Conservation (phyloP, 2,113 vertebrate species). For the Irena cyanogastra region DNA sequence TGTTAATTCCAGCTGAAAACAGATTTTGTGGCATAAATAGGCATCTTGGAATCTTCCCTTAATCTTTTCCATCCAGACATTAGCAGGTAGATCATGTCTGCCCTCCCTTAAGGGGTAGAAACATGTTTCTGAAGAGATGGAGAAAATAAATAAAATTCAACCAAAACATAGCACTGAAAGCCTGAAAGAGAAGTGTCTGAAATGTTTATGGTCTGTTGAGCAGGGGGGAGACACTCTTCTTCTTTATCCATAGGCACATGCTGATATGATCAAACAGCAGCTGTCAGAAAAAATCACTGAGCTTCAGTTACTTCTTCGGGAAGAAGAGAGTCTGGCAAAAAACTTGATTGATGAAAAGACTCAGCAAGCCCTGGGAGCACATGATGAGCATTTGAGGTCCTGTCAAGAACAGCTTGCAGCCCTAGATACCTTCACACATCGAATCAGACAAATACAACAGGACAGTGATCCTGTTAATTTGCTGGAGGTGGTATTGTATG, state of each 20-base stretch:
- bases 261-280: slow-evolving; percentile 55
- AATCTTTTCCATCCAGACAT: background rate
- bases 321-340: slow-evolving; percentile 69
- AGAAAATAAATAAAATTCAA: background rate
- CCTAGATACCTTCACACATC: slow-evolving; percentile 20
- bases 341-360: slow-evolving; percentile 64
- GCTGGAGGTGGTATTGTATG: slow-evolving; percentile 61
- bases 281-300: slow-evolving; percentile 60
- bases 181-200: background rate
- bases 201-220: background rate
- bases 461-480: slow-evolving; percentile 42
- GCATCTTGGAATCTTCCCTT: background rate
- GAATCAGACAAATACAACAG: slow-evolving; percentile 43
- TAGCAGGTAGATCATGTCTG: background rate
- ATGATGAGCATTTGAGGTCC: slow-evolving; percentile 30
- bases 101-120: background rate
- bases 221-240: background rate
- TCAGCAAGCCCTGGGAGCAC: slow-evolving; percentile 44
- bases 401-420: slow-evolving; percentile 25
- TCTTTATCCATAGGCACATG: slow-evolving; percentile 39
- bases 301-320: slow-evolving; percentile 64
- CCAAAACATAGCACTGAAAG: background rate
- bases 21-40: background rate
- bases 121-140: background rate
- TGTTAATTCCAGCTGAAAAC: background rate